Conservation (phyloP, 1,140 invertebrate genomes). For the Nasonia giraulti region DNA sequence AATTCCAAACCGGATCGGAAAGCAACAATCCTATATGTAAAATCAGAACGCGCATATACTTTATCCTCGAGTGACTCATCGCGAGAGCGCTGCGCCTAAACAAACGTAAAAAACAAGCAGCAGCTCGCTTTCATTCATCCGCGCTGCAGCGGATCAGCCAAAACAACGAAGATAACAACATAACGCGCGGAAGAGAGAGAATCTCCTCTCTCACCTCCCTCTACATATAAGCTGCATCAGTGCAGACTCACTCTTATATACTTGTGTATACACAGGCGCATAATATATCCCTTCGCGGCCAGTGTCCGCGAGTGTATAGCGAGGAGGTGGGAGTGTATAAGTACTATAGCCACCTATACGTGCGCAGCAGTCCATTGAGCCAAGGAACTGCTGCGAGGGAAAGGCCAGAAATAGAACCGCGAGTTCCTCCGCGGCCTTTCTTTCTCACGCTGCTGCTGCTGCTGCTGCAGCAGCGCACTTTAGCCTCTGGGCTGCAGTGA, state of each 20-base stretch:
- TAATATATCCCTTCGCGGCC: neutral
- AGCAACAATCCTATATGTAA: too few species aligned
- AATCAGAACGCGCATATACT: too few species aligned
- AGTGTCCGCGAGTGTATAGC: neutral
- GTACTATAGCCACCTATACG: neutral
- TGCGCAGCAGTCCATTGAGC: slow-evolving; percentile 2
- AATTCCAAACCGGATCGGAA: too few species aligned
- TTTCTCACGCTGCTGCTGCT: slow-evolving; percentile 39
- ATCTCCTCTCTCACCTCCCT: too few species aligned
- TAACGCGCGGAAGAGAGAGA: too few species aligned
- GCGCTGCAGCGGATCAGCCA: neutral
- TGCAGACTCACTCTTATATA: neutral
- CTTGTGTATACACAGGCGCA: too few species aligned
- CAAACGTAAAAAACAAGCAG: neutral
- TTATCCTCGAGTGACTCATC: neutral
- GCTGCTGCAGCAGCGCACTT: neutral
- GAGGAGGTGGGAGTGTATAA: neutral
- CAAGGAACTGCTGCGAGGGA: slow-evolving; percentile 22
- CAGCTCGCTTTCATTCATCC: neutral
- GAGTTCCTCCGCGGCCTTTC: slow-evolving; percentile 23
- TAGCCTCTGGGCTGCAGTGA: neutral
- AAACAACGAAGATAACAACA: too few species aligned
- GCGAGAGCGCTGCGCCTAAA: neutral
- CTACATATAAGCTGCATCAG: too few species aligned
- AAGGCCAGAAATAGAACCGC: slow-evolving; percentile 43